A percentile compares a stretch with the other conserved stretches of the same genome.
Evolutionary conservation across 2,888 invertebrate species (phyloP).

Genomic region (Acleris laterana): DNA sequence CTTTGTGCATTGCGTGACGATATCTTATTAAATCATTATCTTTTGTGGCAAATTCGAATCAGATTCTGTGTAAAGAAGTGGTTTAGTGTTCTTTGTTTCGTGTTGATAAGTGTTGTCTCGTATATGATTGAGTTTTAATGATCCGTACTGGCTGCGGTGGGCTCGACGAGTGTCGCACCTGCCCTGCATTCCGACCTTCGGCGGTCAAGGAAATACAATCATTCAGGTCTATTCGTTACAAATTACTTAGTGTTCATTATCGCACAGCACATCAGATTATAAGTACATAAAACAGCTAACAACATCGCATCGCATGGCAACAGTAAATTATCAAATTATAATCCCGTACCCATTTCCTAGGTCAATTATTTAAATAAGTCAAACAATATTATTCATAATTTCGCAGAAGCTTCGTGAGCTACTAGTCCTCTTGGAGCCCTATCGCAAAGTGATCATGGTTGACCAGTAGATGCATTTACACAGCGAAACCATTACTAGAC

Average conservation of each 20-base stretch:
- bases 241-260: slow-evolving; percentile 58
- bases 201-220: slow-evolving; percentile 78
- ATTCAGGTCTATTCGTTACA: slow-evolving; percentile 66
- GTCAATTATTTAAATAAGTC: slow-evolving; percentile 4
- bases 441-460: slow-evolving; percentile 44
- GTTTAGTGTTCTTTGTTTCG: slow-evolving; percentile 27
- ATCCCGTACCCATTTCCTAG: slow-evolving; percentile 7
- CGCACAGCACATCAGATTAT: slow-evolving; percentile 61
- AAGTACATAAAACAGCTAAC: slow-evolving; percentile 43
- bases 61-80: slow-evolving; percentile 8
- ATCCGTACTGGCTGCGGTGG: slow-evolving; percentile 53
- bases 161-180: slow-evolving; percentile 65
- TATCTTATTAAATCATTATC: slow-evolving; percentile 48
- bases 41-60: slow-evolving; percentile 14
- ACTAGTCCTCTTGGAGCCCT: slow-evolving; percentile 40
- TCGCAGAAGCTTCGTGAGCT: slow-evolving; percentile 64
- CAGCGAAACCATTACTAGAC: slow-evolving; percentile 52
- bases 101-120: slow-evolving; percentile 33
- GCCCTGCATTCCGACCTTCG: slow-evolving; percentile 73
- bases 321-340: slow-evolving; percentile 39
- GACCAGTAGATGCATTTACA: slow-evolving; percentile 40
- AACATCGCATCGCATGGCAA: slow-evolving; percentile 65
- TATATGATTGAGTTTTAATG: slow-evolving; percentile 55
- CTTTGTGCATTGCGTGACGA: slow-evolving; percentile 62
- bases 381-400: slow-evolving; percentile 56